These are phyloP conservation scores for Portevinia maculata DNA, from an alignment of 2,888 invertebrate species.

Conservation along the genomic window DNA sequence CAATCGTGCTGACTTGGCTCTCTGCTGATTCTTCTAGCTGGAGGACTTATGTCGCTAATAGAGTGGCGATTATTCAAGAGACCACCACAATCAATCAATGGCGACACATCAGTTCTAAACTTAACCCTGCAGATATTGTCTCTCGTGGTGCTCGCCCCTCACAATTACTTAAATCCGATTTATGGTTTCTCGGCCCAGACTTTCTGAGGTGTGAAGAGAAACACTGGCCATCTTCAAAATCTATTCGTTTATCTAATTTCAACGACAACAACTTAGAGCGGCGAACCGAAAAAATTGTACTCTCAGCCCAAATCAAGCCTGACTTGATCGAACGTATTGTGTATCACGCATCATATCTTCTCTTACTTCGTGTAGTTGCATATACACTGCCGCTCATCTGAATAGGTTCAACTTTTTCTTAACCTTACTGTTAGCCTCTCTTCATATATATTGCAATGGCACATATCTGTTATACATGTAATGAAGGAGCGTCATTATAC, in stretches of 20 bases:
- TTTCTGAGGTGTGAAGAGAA: neutral
- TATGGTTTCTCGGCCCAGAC: neutral
- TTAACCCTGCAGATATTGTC: neutral
- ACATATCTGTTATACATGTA: too few relatives aligned
- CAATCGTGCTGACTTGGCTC: constrained; percentile 18
- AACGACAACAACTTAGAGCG: too few relatives aligned
- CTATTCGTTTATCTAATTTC: too few relatives aligned
- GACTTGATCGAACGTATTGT: constrained; percentile 4
- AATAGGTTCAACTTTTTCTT: constrained; percentile 37
- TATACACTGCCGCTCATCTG: constrained; percentile 56
- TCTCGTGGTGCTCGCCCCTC: neutral
- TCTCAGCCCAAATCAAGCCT: neutral
- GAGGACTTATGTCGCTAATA: constrained; percentile 1
- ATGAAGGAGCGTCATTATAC: too few relatives aligned
- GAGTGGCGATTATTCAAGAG: constrained; percentile 12
- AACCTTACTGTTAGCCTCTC: constrained; percentile 10
- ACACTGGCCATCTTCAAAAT: too few relatives aligned
- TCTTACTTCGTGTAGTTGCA: neutral
- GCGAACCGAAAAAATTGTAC: neutral
- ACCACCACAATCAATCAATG: neutral
- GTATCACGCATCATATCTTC: neutral
- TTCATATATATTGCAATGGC: too few relatives aligned
- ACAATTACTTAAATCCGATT: neutral
- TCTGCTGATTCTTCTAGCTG: too few relatives aligned
- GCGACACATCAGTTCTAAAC: neutral